These are phyloP conservation scores for Antennarius striatus DNA, from an alignment of 2,113 vertebrate species.

Conservation along the genomic window DNA sequence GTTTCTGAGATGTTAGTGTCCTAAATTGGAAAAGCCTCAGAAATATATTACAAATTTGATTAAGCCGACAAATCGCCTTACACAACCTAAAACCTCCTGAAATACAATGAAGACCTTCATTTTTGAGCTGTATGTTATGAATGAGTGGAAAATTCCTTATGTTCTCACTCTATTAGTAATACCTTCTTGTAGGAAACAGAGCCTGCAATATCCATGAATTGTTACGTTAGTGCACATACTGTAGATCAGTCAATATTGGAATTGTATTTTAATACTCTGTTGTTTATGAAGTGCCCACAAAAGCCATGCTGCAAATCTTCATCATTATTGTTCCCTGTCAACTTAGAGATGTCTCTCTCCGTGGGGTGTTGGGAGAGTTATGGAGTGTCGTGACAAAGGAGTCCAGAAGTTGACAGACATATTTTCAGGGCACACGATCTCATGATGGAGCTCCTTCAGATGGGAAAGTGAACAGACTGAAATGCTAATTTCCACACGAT, in stretches of 20 bases:
- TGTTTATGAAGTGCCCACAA: slow-evolving; percentile 49
- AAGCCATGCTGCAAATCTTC: slow-evolving; percentile 49
- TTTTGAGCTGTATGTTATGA: background rate
- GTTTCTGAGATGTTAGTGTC: background rate
- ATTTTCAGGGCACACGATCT: slow-evolving; percentile 53
- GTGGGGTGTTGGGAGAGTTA: slow-evolving; percentile 49
- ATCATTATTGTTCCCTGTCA: slow-evolving; percentile 54
- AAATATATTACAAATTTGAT: background rate
- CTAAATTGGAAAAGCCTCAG: no score
- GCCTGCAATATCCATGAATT: background rate
- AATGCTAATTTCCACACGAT: slow-evolving; percentile 79
- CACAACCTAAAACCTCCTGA: background rate
- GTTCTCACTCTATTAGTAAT: background rate
- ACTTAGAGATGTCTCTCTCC: slow-evolving; percentile 41
- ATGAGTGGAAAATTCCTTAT: background rate
- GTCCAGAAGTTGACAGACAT: slow-evolving; percentile 55
- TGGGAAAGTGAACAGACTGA: slow-evolving; percentile 76
- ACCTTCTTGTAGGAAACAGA: background rate
- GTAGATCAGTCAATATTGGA: slow-evolving; percentile 7
- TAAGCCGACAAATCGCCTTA: background rate
- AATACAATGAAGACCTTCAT: background rate
- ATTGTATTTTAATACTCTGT: slow-evolving; percentile 44
- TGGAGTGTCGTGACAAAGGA: slow-evolving; percentile 38
- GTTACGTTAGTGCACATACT: background rate
- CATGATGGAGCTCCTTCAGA: slow-evolving; percentile 71